Conservation (phyloP, 2,888 invertebrate genomes). For the Phania funesta region DNA sequence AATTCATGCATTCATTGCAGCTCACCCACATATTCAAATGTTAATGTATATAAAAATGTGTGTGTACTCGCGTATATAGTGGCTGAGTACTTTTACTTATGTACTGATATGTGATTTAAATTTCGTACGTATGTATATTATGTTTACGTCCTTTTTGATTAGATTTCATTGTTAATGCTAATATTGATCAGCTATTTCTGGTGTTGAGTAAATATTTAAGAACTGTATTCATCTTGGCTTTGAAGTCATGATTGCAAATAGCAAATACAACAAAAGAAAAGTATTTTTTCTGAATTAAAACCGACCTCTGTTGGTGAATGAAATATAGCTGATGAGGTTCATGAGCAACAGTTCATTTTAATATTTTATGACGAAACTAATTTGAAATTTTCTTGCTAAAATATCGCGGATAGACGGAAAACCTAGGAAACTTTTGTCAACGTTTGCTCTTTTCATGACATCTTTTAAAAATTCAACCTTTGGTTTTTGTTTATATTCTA, state of each 20-base stretch:
- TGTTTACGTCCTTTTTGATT: constrained; percentile 47
- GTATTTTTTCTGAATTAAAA: too few relatives aligned
- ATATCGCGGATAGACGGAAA: too few relatives aligned
- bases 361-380: too few relatives aligned
- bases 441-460: too few relatives aligned
- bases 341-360: too few relatives aligned
- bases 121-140: background rate
- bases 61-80: background rate
- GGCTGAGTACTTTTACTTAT: background rate
- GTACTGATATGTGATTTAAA: constrained; percentile 16
- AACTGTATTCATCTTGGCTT: constrained; percentile 43
- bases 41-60: background rate
- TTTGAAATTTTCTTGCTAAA: too few relatives aligned
- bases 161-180: constrained; percentile 58
- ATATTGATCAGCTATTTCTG: constrained; percentile 48
- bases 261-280: too few relatives aligned
- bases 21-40: background rate
- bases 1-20: constrained; percentile 38
- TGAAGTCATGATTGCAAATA: constrained; percentile 9
- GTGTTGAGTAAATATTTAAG: constrained; percentile 29
- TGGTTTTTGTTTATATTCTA: too few relatives aligned
- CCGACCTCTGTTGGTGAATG: too few relatives aligned
- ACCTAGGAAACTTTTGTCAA: too few relatives aligned
- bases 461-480: too few relatives aligned
- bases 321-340: too few relatives aligned